A percentile compares a stretch with the other conserved stretches of the same genome.
These are phyloP conservation scores for Fulmarus glacialis DNA, from an alignment of 2,113 vertebrate genomes.

Conservation along the genomic window DNA sequence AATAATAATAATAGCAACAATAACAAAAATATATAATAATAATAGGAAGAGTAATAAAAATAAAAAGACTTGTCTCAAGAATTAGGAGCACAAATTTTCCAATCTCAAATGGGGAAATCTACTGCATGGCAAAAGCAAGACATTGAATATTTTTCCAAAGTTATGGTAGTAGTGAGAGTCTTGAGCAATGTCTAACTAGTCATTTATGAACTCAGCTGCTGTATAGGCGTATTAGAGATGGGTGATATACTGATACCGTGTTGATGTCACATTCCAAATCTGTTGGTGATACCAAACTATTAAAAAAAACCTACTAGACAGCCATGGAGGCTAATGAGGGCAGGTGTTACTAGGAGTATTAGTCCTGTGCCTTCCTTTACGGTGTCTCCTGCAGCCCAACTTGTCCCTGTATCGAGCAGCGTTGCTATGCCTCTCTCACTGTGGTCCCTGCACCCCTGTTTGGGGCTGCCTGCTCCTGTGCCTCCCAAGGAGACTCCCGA, in stretches of 20 bases:
- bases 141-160: background rate
- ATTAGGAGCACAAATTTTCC: background rate
- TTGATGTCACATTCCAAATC: background rate
- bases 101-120: background rate
- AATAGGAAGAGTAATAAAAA: background rate
- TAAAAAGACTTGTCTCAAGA: background rate
- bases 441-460: fast-evolving
- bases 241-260: background rate
- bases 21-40: background rate
- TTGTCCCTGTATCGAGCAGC: background rate
- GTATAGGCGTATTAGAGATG: background rate
- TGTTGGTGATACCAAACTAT: background rate
- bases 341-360: background rate
- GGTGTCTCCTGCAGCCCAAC: background rate
- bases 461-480: background rate
- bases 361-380: background rate
- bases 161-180: background rate
- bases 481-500: background rate
- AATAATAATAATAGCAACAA: background rate
- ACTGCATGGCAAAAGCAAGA: background rate
- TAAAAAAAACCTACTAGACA: background rate
- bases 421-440: background rate
- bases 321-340: background rate
- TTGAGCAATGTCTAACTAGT: background rate
- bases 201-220: background rate